Evolutionary conservation across 2,888 invertebrate genomes (phyloP), one percentile per base, ranked within the genome.

Genomic region (Limnephilus rhombicus): DNA sequence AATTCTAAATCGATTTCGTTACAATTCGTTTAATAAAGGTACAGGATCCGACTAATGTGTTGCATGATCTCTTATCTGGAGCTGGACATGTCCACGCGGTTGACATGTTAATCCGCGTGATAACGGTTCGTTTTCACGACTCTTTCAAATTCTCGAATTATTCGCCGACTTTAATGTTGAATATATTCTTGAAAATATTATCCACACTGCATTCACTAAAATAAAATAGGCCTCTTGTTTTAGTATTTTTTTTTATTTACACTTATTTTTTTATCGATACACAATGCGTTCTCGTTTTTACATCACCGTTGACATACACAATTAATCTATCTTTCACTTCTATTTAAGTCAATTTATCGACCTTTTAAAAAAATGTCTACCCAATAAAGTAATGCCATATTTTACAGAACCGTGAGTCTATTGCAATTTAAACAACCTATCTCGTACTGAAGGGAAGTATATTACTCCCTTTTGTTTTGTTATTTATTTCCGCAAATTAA

Each of bases 261-360:
- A 49, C 4, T 41, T 41, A 9, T 31, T 45, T 45, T 45, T 45
- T 12, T 45, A 45, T 12, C 68, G 68, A 1, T 7, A 4, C 24
- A 68, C 68, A 18, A 24, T 24, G 24, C 18, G 7, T 68, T 24
- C 7, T 68, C 24, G 24, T 68, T 68, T 68, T 68, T 68, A 24
- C 68, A 68, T 68, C 68, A 68, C 68, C 24, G 11, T 82, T 29
- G 31, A 13, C 29, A 31, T 12, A 45, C 13, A 34, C 87, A 31
- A 87, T 68, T 68, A 53, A 87, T 87, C 18, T 87, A 68, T 68
- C 53, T 53, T 68, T 53, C 53, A 15, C 18, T 87, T 87, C 87
- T 87, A 31, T 87, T 87, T 68, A 15, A 53, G 87, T 87, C 53
- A 49, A 87, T 87, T 87, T 87, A 87, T 87, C 87, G 87, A 37